A percentile compares a stretch with the other conserved stretches of the same genome.
phyloP scores from a whole-genome alignment of 2,888 invertebrate species.

The Sesia bembeciformis region DNA sequence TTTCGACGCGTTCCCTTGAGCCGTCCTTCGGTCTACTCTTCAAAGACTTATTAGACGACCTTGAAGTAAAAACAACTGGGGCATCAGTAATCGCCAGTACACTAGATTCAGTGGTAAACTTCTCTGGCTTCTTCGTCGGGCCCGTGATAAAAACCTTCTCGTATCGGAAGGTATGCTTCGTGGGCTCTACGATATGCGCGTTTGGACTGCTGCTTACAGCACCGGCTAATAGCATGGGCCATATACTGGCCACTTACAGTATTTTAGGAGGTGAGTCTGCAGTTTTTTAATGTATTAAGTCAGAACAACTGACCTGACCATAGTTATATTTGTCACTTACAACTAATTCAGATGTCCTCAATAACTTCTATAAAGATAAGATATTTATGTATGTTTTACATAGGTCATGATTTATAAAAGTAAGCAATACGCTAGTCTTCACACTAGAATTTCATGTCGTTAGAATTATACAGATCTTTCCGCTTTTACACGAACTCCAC shows the following conservation, averaged over 20 bases:
- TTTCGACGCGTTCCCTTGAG: constrained; percentile 86
- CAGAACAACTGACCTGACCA: too few relatives aligned
- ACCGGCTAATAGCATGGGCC: constrained; percentile 80
- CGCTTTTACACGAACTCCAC: too few relatives aligned
- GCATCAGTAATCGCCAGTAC: constrained; percentile 84
- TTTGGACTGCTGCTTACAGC: constrained; percentile 79
- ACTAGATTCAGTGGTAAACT: constrained; percentile 84
- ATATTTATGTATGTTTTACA: too few relatives aligned
- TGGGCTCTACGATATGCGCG: constrained; percentile 79
- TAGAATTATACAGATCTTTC: too few relatives aligned
- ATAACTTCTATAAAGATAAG: too few relatives aligned
- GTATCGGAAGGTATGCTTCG: constrained; percentile 80
- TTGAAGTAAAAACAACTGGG: constrained; percentile 83
- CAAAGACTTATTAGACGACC: constrained; percentile 79
- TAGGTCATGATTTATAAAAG: too few relatives aligned
- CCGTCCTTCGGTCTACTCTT: constrained; percentile 88
- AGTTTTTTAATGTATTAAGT: too few relatives aligned
- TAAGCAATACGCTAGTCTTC: too few relatives aligned
- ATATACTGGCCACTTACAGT: constrained; percentile 82
- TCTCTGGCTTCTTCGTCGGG: constrained; percentile 84
- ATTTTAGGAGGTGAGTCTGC: constrained; percentile 79
- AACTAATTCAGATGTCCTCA: too few relatives aligned
- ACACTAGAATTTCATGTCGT: too few relatives aligned
- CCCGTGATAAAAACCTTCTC: constrained; percentile 84
- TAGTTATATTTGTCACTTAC: too few relatives aligned